phyloP scores from a whole-genome alignment of 1,140 invertebrate species.

The Cydia splendana region DNA sequence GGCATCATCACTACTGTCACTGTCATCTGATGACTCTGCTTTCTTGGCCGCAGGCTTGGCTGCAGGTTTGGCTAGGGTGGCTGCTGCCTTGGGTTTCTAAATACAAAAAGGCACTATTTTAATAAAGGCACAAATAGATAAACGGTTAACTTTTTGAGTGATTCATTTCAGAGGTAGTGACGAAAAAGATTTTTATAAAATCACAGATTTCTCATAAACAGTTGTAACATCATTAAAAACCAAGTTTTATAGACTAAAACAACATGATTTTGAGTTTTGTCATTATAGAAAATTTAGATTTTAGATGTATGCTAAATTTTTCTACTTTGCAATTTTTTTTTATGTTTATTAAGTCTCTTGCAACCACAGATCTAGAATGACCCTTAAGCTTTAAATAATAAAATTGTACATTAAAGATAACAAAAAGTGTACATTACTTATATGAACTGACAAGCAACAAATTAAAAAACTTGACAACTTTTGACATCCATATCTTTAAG shows the following conservation, averaged over 20 bases:
- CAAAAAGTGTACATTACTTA: no score
- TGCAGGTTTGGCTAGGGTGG: conserved; percentile 38
- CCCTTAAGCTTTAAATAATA: no score
- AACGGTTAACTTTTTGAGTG: conserved; percentile 33
- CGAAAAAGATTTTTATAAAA: conserved; percentile 58
- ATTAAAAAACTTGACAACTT: no score
- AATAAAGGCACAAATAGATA: background rate
- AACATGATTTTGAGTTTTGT: no score
- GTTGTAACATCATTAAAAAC: conserved; percentile 57
- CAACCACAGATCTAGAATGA: no score
- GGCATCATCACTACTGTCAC: conserved; percentile 65
- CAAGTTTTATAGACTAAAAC: background rate
- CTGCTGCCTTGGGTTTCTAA: conserved; percentile 36
- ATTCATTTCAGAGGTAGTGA: conserved; percentile 72
- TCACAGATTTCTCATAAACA: conserved; percentile 55
- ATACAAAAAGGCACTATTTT: background rate
- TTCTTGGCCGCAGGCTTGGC: conserved; percentile 46
- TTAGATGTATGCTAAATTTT: no score
- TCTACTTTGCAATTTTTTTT: no score
- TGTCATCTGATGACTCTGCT: conserved; percentile 57
- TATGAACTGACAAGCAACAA: no score
- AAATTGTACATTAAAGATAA: no score
- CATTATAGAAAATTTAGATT: no score
- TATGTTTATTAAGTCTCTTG: no score
- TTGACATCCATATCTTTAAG: no score